phyloP scores from a whole-genome alignment of 1,140 invertebrate genomes.

The Drosophila leontia region DNA sequence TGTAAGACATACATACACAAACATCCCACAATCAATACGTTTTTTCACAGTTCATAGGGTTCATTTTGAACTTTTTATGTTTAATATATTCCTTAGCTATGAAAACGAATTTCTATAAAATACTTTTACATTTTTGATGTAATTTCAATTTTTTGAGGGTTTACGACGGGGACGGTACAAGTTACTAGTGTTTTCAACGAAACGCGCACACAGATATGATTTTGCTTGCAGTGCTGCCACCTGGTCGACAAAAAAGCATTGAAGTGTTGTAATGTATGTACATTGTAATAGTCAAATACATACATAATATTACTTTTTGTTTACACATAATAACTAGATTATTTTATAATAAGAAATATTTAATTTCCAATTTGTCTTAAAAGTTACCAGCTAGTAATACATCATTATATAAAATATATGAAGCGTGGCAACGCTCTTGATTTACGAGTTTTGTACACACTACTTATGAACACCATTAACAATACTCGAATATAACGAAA shows the following conservation, averaged over 20 bases:
- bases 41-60: not conserved
- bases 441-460: slow-evolving; percentile 3
- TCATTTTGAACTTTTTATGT: not conserved
- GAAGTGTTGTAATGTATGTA: not conserved
- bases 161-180: slow-evolving; percentile 63
- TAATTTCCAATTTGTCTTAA: not conserved
- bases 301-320: not conserved
- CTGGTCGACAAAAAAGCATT: slow-evolving; percentile 20
- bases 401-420: slow-evolving; percentile 64
- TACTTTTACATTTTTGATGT: slow-evolving; percentile 45
- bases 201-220: slow-evolving; percentile 42
- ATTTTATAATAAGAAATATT: too few relatives aligned
- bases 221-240: slow-evolving; percentile 60
- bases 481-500: slow-evolving; percentile 13
- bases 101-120: not conserved
- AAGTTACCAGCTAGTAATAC: not conserved
- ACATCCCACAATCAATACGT: slow-evolving; percentile 3
- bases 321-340: not conserved
- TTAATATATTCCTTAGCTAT: not conserved
- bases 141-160: slow-evolving; percentile 29
- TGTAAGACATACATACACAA: slow-evolving; percentile 29
- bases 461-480: slow-evolving; percentile 20
- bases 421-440: slow-evolving; percentile 67
- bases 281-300: not conserved
- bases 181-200: slow-evolving; percentile 56